Conservation (phyloP, 2,113 vertebrate species). For the Plotosus lineatus region DNA sequence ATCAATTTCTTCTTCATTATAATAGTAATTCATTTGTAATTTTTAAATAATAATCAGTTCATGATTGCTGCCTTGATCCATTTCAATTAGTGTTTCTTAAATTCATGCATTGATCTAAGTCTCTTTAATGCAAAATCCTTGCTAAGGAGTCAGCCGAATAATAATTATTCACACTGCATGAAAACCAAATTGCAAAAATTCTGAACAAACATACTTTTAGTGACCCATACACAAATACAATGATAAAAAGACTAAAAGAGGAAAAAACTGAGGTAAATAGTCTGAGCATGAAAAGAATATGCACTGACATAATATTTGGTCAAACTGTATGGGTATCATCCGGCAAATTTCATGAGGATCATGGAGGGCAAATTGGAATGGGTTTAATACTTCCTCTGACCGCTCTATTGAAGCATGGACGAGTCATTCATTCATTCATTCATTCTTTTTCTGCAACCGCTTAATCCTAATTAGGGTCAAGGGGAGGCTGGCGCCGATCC, state of each 20-base stretch:
- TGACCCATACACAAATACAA: not conserved
- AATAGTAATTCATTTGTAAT: not conserved
- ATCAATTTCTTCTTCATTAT: not conserved
- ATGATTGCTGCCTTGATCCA: not conserved
- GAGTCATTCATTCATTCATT: too few relatives aligned
- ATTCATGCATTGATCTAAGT: not conserved
- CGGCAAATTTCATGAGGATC: conserved; percentile 25
- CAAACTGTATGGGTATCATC: conserved; percentile 23
- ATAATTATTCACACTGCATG: not conserved
- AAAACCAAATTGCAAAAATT: not conserved
- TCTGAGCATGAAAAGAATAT: conserved; percentile 11
- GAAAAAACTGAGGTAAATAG: conserved; percentile 1
- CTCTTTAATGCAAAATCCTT: not conserved
- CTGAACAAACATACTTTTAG: not conserved
- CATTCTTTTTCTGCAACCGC: too few relatives aligned
- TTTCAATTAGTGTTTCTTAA: not conserved
- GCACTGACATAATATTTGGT: conserved; percentile 43
- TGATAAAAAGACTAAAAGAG: not conserved
- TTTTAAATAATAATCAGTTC: not conserved
- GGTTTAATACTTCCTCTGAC: conserved; percentile 35
- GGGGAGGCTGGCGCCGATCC: too few relatives aligned
- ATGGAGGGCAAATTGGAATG: not conserved
- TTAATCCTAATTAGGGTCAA: too few relatives aligned
- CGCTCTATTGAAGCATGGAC: conserved; percentile 33
- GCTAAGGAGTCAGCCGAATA: not conserved